Evolutionary conservation across 2,113 vertebrate species (phyloP).

Genomic region (Holacanthus passer): DNA sequence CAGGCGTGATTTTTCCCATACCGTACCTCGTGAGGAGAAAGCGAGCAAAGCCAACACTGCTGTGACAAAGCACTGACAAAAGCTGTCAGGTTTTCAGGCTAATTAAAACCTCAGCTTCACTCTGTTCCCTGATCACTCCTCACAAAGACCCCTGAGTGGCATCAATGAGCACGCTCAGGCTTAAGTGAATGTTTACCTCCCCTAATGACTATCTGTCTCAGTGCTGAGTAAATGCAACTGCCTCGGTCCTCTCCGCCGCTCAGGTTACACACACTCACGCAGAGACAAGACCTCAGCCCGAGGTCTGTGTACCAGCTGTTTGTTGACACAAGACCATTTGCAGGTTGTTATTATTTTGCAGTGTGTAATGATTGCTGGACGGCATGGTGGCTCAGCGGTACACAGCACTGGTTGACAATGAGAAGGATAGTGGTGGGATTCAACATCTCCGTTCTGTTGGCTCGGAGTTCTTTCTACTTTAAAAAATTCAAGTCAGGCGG

Average conservation of each 20-base stretch:
- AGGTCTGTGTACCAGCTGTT: slow-evolving; percentile 49
- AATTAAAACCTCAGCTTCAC: slow-evolving; percentile 84
- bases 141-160: slow-evolving; percentile 79
- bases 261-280: slow-evolving; percentile 49
- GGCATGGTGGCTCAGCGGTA: not conserved
- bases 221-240: slow-evolving; percentile 71
- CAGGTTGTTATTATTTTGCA: slow-evolving; percentile 41
- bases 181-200: slow-evolving; percentile 85
- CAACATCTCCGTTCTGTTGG: not conserved
- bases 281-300: slow-evolving; percentile 36
- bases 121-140: slow-evolving; percentile 76
- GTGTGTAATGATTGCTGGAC: slow-evolving; percentile 26
- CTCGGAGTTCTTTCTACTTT: slow-evolving; percentile 8
- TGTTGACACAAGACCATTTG: slow-evolving; percentile 41
- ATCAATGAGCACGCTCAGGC: slow-evolving; percentile 73
- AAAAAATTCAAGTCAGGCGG: slow-evolving; percentile 15
- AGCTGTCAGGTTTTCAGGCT: slow-evolving; percentile 79
- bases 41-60: slow-evolving; percentile 27
- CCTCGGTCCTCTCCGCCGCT: slow-evolving; percentile 48
- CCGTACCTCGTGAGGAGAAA: not conserved
- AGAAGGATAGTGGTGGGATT: not conserved
- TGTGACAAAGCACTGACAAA: slow-evolving; percentile 71
- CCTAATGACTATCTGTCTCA: slow-evolving; percentile 82
- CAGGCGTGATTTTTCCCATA: not conserved
- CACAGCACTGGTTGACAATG: not conserved